phyloP scores from a whole-genome alignment of 35 echinoderm and acorn worm species.

The Apostichopus parvimensis region DNA sequence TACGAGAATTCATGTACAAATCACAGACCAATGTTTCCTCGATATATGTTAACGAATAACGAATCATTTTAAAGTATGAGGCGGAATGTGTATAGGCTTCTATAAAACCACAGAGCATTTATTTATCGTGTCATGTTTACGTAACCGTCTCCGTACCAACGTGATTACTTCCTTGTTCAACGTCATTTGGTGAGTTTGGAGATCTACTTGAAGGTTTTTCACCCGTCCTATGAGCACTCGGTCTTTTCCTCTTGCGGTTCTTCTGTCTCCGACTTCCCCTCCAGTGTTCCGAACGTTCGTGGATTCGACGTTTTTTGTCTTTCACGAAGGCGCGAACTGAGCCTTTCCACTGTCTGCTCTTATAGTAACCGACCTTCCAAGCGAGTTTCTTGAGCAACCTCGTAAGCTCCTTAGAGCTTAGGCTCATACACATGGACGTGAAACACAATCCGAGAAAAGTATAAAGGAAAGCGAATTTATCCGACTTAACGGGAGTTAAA shows the following conservation, averaged over 20 bases:
- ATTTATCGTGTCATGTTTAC: neutral
- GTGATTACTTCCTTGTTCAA: neutral
- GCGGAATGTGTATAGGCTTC: too few species aligned
- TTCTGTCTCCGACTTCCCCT: conserved; percentile 52
- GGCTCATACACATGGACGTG: conserved; percentile 84
- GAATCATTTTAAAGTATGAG: too few species aligned
- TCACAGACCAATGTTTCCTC: too few species aligned
- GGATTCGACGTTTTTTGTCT: conserved; percentile 41
- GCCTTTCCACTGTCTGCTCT: conserved; percentile 66
- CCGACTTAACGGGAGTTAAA: conserved; percentile 57
- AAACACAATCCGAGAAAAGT: conserved; percentile 84
- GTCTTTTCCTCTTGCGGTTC: conserved; percentile 38
- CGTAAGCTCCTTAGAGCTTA: conserved; percentile 78
- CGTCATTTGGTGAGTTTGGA: neutral
- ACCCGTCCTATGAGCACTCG: conserved; percentile 4
- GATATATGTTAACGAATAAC: too few species aligned
- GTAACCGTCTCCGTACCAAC: neutral
- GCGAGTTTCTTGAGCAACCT: conserved; percentile 60
- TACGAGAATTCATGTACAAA: too few species aligned
- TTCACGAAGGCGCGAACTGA: conserved; percentile 60
- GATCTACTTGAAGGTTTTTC: neutral
- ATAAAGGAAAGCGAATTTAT: conserved; percentile 74
- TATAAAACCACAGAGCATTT: too few species aligned
- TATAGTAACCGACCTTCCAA: conserved; percentile 75
- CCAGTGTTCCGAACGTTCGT: conserved; percentile 51